Percentiles rank a stretch among this genome's conserved stretches.
These are phyloP conservation scores for Cavia porcellus DNA, from an alignment of 2,113 vertebrate genomes.

Conservation along the genomic window DNA sequence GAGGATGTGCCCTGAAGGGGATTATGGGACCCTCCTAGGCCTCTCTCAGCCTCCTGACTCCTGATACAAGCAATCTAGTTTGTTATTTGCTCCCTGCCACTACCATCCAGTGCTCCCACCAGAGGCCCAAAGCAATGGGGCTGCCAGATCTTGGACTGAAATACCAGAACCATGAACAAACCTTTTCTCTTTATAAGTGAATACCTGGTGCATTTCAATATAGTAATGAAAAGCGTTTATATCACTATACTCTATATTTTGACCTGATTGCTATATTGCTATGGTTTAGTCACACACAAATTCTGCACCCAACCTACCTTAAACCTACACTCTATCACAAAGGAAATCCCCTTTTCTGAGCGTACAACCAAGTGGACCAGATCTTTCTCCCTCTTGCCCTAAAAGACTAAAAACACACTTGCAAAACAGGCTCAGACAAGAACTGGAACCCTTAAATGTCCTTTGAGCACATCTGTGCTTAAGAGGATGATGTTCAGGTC, in stretches of 20 bases:
- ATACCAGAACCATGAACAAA: background rate
- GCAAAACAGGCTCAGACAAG: background rate
- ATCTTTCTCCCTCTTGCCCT: conserved; percentile 37
- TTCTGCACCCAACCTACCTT: background rate
- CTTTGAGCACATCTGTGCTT: conserved; percentile 35
- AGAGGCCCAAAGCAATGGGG: background rate
- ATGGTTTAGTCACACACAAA: background rate
- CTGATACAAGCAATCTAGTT: background rate
- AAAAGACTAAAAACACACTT: background rate
- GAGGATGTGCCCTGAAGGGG: background rate
- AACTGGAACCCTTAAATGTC: background rate
- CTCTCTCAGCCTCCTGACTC: background rate
- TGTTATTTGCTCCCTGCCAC: background rate
- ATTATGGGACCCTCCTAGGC: background rate
- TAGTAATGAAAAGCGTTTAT: background rate
- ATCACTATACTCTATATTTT: background rate
- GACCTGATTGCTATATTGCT: background rate
- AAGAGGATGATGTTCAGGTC: background rate
- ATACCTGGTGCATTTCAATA: background rate
- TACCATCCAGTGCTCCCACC: no score
- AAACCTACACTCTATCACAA: background rate
- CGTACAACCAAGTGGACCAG: background rate
- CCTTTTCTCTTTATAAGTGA: background rate
- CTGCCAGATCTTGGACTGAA: background rate
- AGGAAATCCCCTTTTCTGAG: background rate